phyloP scores from a whole-genome alignment of 2,888 invertebrate genomes.

The Yponomeuta sedellus region DNA sequence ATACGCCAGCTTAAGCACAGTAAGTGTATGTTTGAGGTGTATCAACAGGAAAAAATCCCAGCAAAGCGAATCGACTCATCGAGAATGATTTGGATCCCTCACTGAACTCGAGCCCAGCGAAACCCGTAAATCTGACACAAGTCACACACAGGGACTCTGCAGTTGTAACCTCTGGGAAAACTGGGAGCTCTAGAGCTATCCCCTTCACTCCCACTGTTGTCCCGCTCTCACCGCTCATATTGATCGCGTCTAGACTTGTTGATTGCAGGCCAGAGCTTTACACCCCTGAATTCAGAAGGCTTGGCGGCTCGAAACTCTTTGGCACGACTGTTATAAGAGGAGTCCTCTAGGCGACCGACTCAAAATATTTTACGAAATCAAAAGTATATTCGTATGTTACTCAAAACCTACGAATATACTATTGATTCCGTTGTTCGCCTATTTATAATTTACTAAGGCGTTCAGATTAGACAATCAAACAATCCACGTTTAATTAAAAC shows the following conservation, averaged over 20 bases:
- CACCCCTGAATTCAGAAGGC: constrained; percentile 36
- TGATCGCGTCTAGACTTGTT: constrained; percentile 75
- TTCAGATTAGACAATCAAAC: too few species aligned
- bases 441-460: constrained; percentile 2
- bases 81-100: not conserved
- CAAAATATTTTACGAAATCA: not conserved
- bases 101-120: not conserved
- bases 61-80: not conserved
- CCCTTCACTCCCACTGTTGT: constrained; percentile 5
- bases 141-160: constrained; percentile 10
- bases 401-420: too few species aligned
- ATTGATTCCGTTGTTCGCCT: too few species aligned
- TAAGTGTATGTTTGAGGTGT: not conserved
- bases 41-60: not conserved
- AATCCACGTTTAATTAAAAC: not conserved
- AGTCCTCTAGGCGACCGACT: constrained; percentile 18
- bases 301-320: constrained; percentile 17
- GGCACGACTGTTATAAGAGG: not conserved
- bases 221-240: constrained; percentile 47
- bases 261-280: constrained; percentile 52
- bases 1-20: too few species aligned
- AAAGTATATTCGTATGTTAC: too few species aligned
- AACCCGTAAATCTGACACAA: constrained; percentile 14
- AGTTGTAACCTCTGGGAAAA: not conserved
- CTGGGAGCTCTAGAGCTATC: not conserved